These are phyloP conservation scores for Syngnathus typhle DNA, from an alignment of 2,113 vertebrate species.

Conservation along the genomic window DNA sequence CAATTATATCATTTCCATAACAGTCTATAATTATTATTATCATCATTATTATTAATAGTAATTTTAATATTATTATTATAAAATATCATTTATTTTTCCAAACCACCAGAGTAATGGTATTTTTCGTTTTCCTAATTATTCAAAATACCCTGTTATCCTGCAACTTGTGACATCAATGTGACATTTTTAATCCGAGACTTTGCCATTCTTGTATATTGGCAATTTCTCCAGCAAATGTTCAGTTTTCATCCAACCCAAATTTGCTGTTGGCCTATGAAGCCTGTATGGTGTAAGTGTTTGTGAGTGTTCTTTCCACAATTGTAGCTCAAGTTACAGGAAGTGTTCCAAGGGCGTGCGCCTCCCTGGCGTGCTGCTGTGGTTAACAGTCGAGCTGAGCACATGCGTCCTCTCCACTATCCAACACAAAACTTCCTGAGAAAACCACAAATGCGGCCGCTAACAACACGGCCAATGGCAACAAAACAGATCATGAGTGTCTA, in stretches of 20 bases:
- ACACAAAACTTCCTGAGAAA: slow-evolving; percentile 44
- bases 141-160: too few species aligned
- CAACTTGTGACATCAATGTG: not conserved
- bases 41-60: too few species aligned
- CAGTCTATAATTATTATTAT: too few species aligned
- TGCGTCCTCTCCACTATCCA: slow-evolving; percentile 47
- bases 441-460: slow-evolving; percentile 42
- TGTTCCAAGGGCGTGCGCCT: slow-evolving; percentile 44
- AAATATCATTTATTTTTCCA: too few species aligned
- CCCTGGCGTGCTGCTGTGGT: slow-evolving; percentile 44
- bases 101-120: too few species aligned
- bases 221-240: not conserved
- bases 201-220: not conserved
- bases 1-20: too few species aligned
- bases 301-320: slow-evolving; percentile 36
- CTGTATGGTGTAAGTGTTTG: slow-evolving; percentile 1
- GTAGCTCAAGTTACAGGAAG: slow-evolving; percentile 59
- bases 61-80: too few species aligned
- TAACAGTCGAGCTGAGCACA: slow-evolving; percentile 37
- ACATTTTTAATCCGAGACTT: not conserved
- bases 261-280: not conserved
- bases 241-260: not conserved
- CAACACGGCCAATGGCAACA: slow-evolving; percentile 29
- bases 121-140: too few species aligned
- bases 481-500: slow-evolving; percentile 11